Conservation (phyloP, 2,797 vertebrate genomes). For the Vultur gryphus region DNA sequence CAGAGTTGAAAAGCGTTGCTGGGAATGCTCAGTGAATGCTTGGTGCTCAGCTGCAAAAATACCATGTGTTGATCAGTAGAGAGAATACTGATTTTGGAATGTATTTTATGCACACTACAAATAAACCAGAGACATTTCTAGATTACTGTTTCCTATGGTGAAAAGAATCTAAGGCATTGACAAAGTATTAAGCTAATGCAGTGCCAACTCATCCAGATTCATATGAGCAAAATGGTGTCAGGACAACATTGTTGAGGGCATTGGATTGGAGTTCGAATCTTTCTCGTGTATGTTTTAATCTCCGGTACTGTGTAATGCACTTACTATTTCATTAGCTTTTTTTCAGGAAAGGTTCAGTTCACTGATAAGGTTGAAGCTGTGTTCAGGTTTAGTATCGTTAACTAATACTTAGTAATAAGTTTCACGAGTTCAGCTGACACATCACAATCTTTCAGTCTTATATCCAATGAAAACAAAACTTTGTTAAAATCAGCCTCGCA, state of each 20-base stretch:
- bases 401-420: conserved; percentile 17
- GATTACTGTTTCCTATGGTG: neutral
- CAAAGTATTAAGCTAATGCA: neutral
- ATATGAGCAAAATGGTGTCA: neutral
- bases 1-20: neutral
- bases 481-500: conserved; percentile 38
- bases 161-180: neutral
- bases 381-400: conserved; percentile 8
- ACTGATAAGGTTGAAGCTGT: neutral
- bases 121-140: neutral
- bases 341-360: neutral
- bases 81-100: neutral
- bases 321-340: neutral
- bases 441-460: conserved; percentile 34
- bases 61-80: neutral
- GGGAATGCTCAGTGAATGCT: neutral
- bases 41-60: neutral
- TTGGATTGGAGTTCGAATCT: neutral
- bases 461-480: conserved; percentile 47
- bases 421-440: conserved; percentile 43
- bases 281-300: neutral
- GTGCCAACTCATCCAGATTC: neutral
- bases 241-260: neutral
- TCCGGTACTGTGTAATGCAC: neutral
- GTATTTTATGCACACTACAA: neutral